These are phyloP conservation scores for Saturnia pavonia DNA, from an alignment of 2,888 invertebrate species.

Conservation along the genomic window DNA sequence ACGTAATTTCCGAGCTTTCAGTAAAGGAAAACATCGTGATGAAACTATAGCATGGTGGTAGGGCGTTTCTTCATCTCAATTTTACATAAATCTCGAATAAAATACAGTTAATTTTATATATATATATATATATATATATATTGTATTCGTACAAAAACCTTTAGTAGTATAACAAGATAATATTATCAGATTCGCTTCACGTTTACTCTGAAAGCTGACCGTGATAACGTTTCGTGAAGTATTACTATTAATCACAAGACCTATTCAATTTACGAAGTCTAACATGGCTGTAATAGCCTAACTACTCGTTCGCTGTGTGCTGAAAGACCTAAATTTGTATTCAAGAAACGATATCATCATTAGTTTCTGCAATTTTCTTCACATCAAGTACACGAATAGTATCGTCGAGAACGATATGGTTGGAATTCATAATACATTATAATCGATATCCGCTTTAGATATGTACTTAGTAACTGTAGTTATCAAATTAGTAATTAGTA, in stretches of 20 bases:
- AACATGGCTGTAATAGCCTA: slow-evolving; percentile 69
- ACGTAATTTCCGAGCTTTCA: no score
- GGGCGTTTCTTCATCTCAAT: no score
- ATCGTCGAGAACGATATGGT: slow-evolving; percentile 56
- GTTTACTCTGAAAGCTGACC: slow-evolving; percentile 64
- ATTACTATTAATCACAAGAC: slow-evolving; percentile 76
- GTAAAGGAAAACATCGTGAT: no score
- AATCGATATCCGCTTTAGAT: slow-evolving; percentile 64
- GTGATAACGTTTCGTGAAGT: slow-evolving; percentile 71
- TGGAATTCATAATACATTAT: slow-evolving; percentile 68
- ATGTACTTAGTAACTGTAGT: slow-evolving; percentile 53
- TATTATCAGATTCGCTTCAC: slow-evolving; percentile 60
- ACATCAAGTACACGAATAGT: slow-evolving; percentile 67
- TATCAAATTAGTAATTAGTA: no score
- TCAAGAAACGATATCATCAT: slow-evolving; percentile 76
- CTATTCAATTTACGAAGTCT: slow-evolving; percentile 75
- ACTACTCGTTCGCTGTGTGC: slow-evolving; percentile 55
- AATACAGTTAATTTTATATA: no score
- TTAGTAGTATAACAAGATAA: slow-evolving; percentile 27
- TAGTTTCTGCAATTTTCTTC: slow-evolving; percentile 78
- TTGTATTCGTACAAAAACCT: no score
- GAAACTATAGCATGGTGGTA: no score
- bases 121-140: no score
- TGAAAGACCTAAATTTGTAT: slow-evolving; percentile 78
- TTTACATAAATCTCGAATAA: no score